These are phyloP conservation scores for Heloderma charlesbogerti DNA, from an alignment of 2,113 vertebrate genomes.

Conservation along the genomic window DNA sequence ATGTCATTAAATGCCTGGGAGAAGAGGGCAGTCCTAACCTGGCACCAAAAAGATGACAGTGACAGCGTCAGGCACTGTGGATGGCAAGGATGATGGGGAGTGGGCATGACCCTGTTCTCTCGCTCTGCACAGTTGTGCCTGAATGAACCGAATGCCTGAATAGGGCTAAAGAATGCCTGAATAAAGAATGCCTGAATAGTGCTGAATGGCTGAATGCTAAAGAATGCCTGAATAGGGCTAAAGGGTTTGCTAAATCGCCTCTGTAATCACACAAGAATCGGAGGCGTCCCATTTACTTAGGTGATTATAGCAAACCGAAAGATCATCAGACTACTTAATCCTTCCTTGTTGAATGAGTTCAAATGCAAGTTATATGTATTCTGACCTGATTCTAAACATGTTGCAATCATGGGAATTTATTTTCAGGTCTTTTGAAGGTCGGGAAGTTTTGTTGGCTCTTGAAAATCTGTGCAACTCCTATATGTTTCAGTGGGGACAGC, in stretches of 20 bases:
- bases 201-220: not conserved
- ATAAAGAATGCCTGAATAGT: not conserved
- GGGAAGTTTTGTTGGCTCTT: not conserved
- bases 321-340: not conserved
- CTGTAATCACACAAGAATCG: not conserved
- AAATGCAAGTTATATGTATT: not conserved
- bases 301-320: not conserved
- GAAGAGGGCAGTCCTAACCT: no score
- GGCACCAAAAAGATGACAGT: no score
- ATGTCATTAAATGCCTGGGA: no score
- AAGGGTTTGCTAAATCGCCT: not conserved
- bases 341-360: not conserved
- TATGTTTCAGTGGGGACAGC: not conserved
- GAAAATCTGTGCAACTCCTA: not conserved
- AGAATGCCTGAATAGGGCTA: not conserved
- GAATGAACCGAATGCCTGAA: not conserved
- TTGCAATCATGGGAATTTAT: not conserved
- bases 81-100: not conserved
- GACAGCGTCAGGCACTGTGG: no score
- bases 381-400: not conserved
- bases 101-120: not conserved
- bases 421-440: not conserved
- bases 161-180: not conserved
- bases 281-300: not conserved
- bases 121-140: not conserved